Conservation (phyloP, 2,113 vertebrate species). For the Siniperca knerii region DNA sequence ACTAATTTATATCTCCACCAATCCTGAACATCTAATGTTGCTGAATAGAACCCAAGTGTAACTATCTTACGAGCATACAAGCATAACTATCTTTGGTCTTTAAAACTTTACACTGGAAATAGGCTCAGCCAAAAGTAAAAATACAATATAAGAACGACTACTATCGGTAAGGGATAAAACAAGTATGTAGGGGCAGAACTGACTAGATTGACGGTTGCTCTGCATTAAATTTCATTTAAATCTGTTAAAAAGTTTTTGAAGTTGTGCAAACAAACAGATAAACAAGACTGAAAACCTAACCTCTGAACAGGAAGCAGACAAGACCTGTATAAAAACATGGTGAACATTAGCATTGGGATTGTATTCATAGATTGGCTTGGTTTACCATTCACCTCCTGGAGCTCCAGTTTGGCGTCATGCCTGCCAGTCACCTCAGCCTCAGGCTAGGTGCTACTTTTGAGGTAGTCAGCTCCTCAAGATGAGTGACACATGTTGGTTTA, state of each 20-base stretch:
- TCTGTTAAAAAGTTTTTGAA: background rate
- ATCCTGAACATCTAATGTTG: background rate
- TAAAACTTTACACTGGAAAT: background rate
- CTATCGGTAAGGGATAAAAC: too few species aligned
- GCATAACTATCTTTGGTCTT: background rate
- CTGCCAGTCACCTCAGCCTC: slow-evolving; percentile 5
- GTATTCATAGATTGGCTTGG: too few species aligned
- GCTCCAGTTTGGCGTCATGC: background rate
- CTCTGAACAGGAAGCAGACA: background rate
- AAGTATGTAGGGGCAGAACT: too few species aligned
- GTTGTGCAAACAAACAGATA: background rate
- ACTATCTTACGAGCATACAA: background rate
- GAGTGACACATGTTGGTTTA: background rate
- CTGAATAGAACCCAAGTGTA: background rate
- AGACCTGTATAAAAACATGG: background rate
- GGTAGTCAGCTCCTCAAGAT: background rate
- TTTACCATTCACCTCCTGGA: background rate
- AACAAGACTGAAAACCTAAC: background rate
- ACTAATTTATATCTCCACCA: too few species aligned
- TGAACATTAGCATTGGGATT: background rate
- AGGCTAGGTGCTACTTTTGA: background rate
- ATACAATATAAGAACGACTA: too few species aligned
- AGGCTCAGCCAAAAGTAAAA: background rate
- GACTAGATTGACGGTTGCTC: too few species aligned
- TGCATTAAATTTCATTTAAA: background rate